Base-by-base conservation (phyloP, 2,113 vertebrate genomes). In the Elephas maximus region DNA sequence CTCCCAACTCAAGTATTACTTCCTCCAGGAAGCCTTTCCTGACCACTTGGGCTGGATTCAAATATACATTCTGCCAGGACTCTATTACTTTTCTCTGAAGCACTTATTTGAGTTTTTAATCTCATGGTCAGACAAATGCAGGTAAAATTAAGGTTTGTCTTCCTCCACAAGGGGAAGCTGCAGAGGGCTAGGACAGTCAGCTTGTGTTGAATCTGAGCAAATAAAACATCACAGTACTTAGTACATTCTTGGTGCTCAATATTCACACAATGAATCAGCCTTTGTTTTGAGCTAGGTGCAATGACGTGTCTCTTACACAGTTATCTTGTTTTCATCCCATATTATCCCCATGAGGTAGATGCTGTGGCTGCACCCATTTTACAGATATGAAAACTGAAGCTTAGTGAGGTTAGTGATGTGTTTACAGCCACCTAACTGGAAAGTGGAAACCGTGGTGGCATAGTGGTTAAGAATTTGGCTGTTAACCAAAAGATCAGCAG, bases 181-280 rank as follows among this genome's bases (percentile, higher is more conserved):
- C 33, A 23, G 91, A 15, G 24, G 18, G 2, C 18, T 45, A 11
- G 20, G 51, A 5, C 7, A 8, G 21, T 62, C 14, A 41, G 2
- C 30, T 1, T 2, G 45, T 41, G 37, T 6, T 44, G 1, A 12
- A 7, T 8, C 57, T n/a, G 57, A 81, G 30, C 30, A 28, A 12
- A 62, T 44, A 15, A 2, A 51, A 21, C 8, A 41, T 57, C 88
- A 4, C 37, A 8, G 8, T 24, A 67, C 30, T 10, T n/a, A 14
- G 65, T 7, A 9, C 15, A 2, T 51, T 33, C 10, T 24, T 48
- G 76, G 44, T 57, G 23, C 4, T n/a, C 33, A 4, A 1, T 23
- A 18, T 11, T 0, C 5, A 20, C 10, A 0, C 8, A 1, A 48
- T 48, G 3, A 8, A 2, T 23, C 33, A 41, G 60, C 51, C 62